These are phyloP conservation scores for Netelia melanura DNA, from an alignment of 2,888 invertebrate genomes.

Conservation along the genomic window DNA sequence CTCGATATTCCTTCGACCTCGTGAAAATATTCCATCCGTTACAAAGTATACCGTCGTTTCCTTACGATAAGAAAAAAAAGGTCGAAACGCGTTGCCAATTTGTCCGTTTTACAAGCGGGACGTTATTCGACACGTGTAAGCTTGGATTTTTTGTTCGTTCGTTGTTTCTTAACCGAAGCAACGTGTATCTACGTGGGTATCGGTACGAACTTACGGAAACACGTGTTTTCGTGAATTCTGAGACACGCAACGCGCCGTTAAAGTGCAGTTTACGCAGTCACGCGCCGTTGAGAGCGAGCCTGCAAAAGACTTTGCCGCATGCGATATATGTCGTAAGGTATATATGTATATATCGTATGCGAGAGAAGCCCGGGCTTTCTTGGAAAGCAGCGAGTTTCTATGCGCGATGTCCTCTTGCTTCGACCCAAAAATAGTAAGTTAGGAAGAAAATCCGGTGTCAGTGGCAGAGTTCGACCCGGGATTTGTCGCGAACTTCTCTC, in stretches of 20 bases:
- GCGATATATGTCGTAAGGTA: neutral
- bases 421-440: slow-evolving; percentile 60
- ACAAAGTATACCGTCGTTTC: slow-evolving; percentile 11
- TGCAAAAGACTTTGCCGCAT: slow-evolving; percentile 56
- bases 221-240: slow-evolving; percentile 65
- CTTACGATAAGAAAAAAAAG: neutral
- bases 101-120: slow-evolving; percentile 56
- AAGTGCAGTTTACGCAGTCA: slow-evolving; percentile 80
- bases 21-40: slow-evolving; percentile 36
- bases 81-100: slow-evolving; percentile 22
- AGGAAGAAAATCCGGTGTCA: slow-evolving; percentile 50
- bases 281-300: slow-evolving; percentile 76
- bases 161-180: neutral
- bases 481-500: slow-evolving; percentile 48
- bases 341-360: neutral
- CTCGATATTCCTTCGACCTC: neutral
- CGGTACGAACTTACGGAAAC: slow-evolving; percentile 23
- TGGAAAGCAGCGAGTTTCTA: slow-evolving; percentile 57
- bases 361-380: slow-evolving; percentile 56
- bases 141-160: neutral
- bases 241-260: slow-evolving; percentile 76
- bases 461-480: slow-evolving; percentile 34
- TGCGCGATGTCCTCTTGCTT: slow-evolving; percentile 17
- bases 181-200: neutral
- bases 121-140: slow-evolving; percentile 44